These are phyloP conservation scores for Neuroterus valhalla DNA, from an alignment of 1,140 invertebrate species.

Conservation along the genomic window DNA sequence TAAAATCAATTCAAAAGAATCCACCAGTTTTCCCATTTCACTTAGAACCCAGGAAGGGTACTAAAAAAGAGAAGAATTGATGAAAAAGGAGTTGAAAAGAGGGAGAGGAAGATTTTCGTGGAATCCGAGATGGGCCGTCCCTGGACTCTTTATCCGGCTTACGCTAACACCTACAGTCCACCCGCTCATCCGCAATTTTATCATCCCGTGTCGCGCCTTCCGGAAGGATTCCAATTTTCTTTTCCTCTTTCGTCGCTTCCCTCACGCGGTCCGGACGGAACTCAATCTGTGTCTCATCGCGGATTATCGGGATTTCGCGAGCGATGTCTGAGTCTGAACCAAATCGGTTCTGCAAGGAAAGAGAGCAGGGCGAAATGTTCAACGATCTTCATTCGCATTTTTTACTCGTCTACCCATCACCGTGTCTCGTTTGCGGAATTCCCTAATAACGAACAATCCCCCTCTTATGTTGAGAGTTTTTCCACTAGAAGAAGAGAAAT, in stretches of 20 bases:
- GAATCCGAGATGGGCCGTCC: slow-evolving; percentile 11
- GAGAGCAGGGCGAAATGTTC: slow-evolving; percentile 1
- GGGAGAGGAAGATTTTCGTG: slow-evolving; percentile 7
- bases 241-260: slow-evolving; percentile 43
- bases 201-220: slow-evolving; percentile 64
- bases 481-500: no score
- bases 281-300: slow-evolving; percentile 74
- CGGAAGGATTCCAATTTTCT: slow-evolving; percentile 72
- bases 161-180: slow-evolving; percentile 65
- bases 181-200: slow-evolving; percentile 69
- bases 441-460: slow-evolving; percentile 14
- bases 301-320: slow-evolving; percentile 72
- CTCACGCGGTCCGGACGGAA: slow-evolving; percentile 61
- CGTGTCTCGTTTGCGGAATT: slow-evolving; percentile 29
- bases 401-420: neutral
- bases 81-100: neutral
- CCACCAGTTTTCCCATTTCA: no score
- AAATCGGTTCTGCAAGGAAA: slow-evolving; percentile 19
- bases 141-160: slow-evolving; percentile 59
- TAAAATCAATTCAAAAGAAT: no score
- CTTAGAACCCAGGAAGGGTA: neutral
- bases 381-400: slow-evolving; percentile 30
- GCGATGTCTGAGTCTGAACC: slow-evolving; percentile 26
- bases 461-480: no score
- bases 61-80: neutral